Evolutionary conservation across 2,113 vertebrate genomes (phyloP).

Genomic region (Danio rerio): DNA sequence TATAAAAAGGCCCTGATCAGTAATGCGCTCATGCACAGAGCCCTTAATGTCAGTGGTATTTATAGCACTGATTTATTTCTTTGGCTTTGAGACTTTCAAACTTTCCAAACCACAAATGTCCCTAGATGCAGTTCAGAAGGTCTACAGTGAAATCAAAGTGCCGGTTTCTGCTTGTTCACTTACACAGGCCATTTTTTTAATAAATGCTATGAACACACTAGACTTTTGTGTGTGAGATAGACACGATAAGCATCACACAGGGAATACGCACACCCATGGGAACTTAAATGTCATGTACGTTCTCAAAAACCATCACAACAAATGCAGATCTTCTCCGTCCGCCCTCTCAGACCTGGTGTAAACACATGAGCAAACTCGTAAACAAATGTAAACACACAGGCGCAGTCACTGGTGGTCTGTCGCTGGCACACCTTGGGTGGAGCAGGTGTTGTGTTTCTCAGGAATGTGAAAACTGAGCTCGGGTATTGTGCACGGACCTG

Average conservation of each 20-base stretch:
- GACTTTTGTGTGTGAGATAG: background rate
- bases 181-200: background rate
- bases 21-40: slow-evolving; percentile 52
- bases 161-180: slow-evolving; percentile 25
- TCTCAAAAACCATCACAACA: slow-evolving; percentile 11
- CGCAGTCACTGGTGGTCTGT: slow-evolving; percentile 22
- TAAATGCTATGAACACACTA: background rate
- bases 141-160: slow-evolving; percentile 40
- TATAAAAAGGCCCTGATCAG: slow-evolving; percentile 61
- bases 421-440: slow-evolving; percentile 47
- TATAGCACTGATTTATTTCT: slow-evolving; percentile 69
- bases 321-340: background rate
- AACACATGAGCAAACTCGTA: background rate
- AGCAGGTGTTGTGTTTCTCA: slow-evolving; percentile 58
- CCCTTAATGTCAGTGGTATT: slow-evolving; percentile 64
- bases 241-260: background rate
- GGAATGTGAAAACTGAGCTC: slow-evolving; percentile 40
- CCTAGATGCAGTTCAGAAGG: slow-evolving; percentile 33
- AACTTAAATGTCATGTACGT: background rate
- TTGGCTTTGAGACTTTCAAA: slow-evolving; percentile 59
- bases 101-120: slow-evolving; percentile 64
- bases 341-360: background rate
- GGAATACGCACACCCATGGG: slow-evolving; percentile 9
- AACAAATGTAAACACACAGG: background rate
- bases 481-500: slow-evolving; percentile 24